phyloP scores from a whole-genome alignment of 2,797 vertebrate species.

The Cynodonichthys magdalenae region DNA sequence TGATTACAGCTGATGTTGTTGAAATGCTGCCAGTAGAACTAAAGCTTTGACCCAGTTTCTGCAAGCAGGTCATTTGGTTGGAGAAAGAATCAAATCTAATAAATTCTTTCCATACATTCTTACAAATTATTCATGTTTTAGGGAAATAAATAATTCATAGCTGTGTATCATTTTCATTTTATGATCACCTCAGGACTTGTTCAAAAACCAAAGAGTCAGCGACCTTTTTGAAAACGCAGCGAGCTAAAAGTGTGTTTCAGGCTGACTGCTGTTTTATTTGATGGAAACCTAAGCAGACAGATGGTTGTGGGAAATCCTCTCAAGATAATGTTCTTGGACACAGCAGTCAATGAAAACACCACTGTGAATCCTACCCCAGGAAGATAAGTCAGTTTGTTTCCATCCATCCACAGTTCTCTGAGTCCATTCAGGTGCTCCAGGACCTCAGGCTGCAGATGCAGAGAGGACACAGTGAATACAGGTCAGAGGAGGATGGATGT shows the following conservation, averaged over 20 bases:
- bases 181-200: background rate
- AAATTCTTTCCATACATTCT: slow-evolving; percentile 29
- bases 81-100: slow-evolving; percentile 33
- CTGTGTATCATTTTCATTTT: background rate
- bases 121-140: slow-evolving; percentile 29
- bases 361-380: slow-evolving; percentile 87
- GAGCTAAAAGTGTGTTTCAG: slow-evolving; percentile 23
- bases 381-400: slow-evolving; percentile 93
- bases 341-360: background rate
- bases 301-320: slow-evolving; percentile 19
- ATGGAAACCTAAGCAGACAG: slow-evolving; percentile 15
- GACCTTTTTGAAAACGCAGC: slow-evolving; percentile 2
- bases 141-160: slow-evolving; percentile 15
- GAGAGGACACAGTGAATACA: slow-evolving; percentile 29
- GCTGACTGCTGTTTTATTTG: slow-evolving; percentile 28
- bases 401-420: slow-evolving; percentile 98
- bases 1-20: slow-evolving; percentile 65
- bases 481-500: background rate
- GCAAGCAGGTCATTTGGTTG: slow-evolving; percentile 55
- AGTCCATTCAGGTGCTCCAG: slow-evolving; percentile 94
- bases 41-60: slow-evolving; percentile 70
- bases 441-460: slow-evolving; percentile 91
- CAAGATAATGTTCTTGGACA: slow-evolving; percentile 14
- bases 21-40: slow-evolving; percentile 55
- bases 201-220: slow-evolving; percentile 6